Evolutionary conservation across 1,140 invertebrate species (phyloP), one percentile per base, ranked within the genome.

Genomic region (Hormaphis cornu): DNA sequence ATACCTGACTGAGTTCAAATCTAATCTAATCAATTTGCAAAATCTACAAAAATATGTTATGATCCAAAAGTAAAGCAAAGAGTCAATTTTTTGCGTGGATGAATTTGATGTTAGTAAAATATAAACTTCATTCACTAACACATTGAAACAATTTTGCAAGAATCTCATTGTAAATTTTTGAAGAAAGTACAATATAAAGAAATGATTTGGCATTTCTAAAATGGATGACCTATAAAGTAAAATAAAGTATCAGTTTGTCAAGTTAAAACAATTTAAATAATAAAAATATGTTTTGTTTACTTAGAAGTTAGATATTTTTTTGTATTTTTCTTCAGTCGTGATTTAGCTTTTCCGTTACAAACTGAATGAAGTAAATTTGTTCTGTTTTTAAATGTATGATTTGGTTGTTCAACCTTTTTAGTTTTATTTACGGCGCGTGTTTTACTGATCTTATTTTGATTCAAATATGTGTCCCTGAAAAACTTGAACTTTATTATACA

Each of bases 31-130:
- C 28, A 66, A 33, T 16, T 50, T 66, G 14, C 44, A 66, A 9
- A 66, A 66, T 48, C 61, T 46, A 35, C 61, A 66, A 66, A 66
- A 66, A 35, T 66, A 66, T 22, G 44, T 66, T 14, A 66, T 30
- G 20, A 35, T 20, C 61, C 61, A 66, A 9, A 66, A 66, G 35
- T 66, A 66, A 5, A 50, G 44, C 3, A 44, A 66, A 33, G 61
- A 50, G n/a, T 66, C 61, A 8, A 66, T 48, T 6, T 50, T 6
- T 5, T 20, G 26, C 1, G n/a, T n/a, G n/a, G 48, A 30, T 20
- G 61, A 44, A 35, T 48, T 50, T 1, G 70, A 18, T 18, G 46
- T 61, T 16, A 71, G 53, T n/a, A 58, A 33, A 8, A 53, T 52
- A 37, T 71, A 66, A 30, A 71, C 16, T 40, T 71, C 48, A 8